These are phyloP conservation scores for Colinus virginianus DNA, from an alignment of 2,113 vertebrate species.

Conservation along the genomic window DNA sequence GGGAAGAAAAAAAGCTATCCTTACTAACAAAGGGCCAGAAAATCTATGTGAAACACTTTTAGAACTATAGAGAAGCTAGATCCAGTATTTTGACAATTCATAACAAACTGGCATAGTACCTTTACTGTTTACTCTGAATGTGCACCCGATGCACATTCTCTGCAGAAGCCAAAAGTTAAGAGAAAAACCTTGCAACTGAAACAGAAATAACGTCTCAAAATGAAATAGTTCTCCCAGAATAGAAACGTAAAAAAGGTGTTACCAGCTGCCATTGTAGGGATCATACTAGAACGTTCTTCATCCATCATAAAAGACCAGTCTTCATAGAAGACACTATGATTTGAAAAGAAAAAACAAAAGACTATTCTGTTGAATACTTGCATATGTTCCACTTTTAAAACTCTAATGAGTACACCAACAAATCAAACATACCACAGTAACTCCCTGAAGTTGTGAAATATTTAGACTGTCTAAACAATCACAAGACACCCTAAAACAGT, in stretches of 20 bases:
- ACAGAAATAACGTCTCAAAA: neutral
- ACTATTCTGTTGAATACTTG: neutral
- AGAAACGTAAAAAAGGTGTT: conserved; percentile 37
- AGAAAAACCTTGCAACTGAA: neutral
- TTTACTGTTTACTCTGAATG: neutral
- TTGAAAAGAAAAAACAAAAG: neutral
- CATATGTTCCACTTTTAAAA: neutral
- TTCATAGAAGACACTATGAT: conserved; percentile 93
- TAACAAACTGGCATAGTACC: neutral
- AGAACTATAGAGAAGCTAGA: neutral
- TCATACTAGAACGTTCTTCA: conserved; percentile 96
- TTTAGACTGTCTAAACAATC: neutral
- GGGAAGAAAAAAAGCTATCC: neutral
- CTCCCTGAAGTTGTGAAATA: neutral
- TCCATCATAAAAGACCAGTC: conserved; percentile 97
- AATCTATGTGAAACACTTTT: neutral
- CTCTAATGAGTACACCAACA: neutral
- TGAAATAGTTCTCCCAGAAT: neutral
- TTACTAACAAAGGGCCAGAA: neutral
- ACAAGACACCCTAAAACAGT: neutral
- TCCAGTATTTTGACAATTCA: neutral
- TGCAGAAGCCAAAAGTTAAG: neutral
- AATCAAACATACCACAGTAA: neutral
- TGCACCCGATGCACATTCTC: neutral
- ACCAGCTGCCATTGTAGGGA: conserved; percentile 98